These are phyloP conservation scores for Corythoichthys haematopterus DNA, from an alignment of 2,113 vertebrate species.

Conservation along the genomic window DNA sequence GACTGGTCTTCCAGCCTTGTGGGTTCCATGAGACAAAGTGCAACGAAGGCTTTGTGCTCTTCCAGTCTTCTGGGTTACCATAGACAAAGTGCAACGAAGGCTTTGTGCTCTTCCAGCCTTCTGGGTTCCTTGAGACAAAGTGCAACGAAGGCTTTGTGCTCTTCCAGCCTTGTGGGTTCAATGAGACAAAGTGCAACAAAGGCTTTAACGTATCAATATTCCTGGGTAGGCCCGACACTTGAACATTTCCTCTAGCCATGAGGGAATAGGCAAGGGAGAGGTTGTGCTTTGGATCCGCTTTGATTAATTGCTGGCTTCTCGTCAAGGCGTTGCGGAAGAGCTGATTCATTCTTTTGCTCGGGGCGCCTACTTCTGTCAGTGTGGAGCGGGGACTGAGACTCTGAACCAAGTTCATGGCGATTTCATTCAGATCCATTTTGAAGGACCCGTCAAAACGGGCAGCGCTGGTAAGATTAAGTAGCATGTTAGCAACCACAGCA, in stretches of 20 bases:
- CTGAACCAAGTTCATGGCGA: conserved; percentile 88
- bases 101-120: too few species aligned
- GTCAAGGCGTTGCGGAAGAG: conserved; percentile 97
- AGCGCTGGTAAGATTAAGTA: conserved; percentile 92
- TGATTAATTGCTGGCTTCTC: conserved; percentile 90
- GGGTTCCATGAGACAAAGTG: too few species aligned
- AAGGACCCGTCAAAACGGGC: conserved; percentile 93
- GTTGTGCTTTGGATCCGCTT: conserved; percentile 82
- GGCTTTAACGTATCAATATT: conserved; percentile 95
- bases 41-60: too few species aligned
- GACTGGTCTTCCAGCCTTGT: conserved; percentile 75
- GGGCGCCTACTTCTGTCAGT: conserved; percentile 81
- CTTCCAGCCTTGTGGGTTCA: too few species aligned
- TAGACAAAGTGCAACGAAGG: too few species aligned
- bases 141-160: too few species aligned
- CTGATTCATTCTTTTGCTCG: conserved; percentile 87
- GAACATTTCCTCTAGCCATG: conserved; percentile 88
- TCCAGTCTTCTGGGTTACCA: too few species aligned
- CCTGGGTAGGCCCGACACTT: conserved; percentile 90
- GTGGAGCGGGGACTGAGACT: conserved; percentile 85
- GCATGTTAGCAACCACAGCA: conserved; percentile 75
- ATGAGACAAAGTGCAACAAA: conserved; percentile 24
- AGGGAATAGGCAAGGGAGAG: conserved; percentile 93
- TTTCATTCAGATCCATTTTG: conserved; percentile 98
- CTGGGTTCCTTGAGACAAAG: too few species aligned